A percentile compares a stretch with the other conserved stretches of the same genome.
Conservation (phyloP, 2,888 invertebrate genomes). For the Amphipyra berbera region DNA sequence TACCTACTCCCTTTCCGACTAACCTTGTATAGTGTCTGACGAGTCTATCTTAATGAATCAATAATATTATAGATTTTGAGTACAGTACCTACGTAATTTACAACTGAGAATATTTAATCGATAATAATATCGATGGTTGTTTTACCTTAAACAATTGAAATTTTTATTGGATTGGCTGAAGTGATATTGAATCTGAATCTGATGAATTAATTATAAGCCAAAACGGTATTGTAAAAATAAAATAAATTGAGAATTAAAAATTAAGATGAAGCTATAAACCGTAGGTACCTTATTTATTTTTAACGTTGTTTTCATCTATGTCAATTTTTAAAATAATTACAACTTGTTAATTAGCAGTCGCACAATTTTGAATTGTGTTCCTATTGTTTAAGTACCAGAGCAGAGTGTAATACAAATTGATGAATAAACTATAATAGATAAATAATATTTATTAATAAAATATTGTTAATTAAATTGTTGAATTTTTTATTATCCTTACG, state of each 20-base stretch:
- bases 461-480: slow-evolving; percentile 23
- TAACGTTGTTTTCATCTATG: slow-evolving; percentile 14
- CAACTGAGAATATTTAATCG: no score
- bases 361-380: slow-evolving; percentile 31
- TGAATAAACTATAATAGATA: slow-evolving; percentile 53
- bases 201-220: background rate
- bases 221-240: slow-evolving; percentile 7
- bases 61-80: no score
- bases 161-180: background rate
- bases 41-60: no score
- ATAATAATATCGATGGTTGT: no score
- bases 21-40: no score
- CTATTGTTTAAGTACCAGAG: slow-evolving; percentile 20
- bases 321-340: background rate
- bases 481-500: background rate
- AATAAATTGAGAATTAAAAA: no score
- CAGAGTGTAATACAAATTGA: slow-evolving; percentile 27
- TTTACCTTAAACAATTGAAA: no score
- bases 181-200: slow-evolving; percentile 10
- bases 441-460: slow-evolving; percentile 60
- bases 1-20: no score
- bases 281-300: slow-evolving; percentile 6
- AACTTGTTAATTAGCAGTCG: background rate
- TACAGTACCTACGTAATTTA: no score
- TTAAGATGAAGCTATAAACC: background rate